Evolutionary conservation across 2,888 invertebrate genomes (phyloP), one percentile per base, ranked within the genome.

Genomic region (Pyrochroa serraticornis): DNA sequence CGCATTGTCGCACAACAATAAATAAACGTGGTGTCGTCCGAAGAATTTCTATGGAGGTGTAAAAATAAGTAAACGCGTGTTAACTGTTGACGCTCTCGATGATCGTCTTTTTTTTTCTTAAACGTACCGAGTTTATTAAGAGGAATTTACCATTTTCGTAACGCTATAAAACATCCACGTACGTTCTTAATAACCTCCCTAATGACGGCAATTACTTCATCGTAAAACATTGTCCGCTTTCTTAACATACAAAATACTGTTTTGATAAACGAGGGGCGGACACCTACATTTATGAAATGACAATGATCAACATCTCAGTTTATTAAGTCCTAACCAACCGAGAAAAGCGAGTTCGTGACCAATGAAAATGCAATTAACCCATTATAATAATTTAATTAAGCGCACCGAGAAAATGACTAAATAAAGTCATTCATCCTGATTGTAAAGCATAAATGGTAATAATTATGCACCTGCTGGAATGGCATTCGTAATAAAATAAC

Each of bases 211-310:
- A 49, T 49, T 49, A 49, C 49, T 41, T 34, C 34, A 33, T 34
- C 49, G 33, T 32, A 32, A n/a, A 37, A 38, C 48, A 48, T 48
- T 48, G 48, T 48, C 12, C 41, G 33, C 41, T 49, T 41, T 49
- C 49, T 49, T 39, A 3, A 5, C 33, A 14, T 7, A 47, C 47
- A 47, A 47, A 47, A 47, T 31, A 38, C 7, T 13, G 41, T 34
- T 49, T 49, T 49, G 49, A 49, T 41, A 49, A 49, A 49, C 49
- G 33, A 49, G 49, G 49, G 49, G 49, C 49, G 49, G 38, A 39
- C 48, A 48, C 38, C 8, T 34, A 33, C 49, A 42, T 49, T n/a
- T 50, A 43, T 14, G 43, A 50, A 50, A 43, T 38, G 41, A 49
- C 49, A 49, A 49, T 49, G 41, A 49, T 49, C 49, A 41, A 49